Conservation (phyloP, 2,113 vertebrate genomes). For the Plectropomus leopardus region DNA sequence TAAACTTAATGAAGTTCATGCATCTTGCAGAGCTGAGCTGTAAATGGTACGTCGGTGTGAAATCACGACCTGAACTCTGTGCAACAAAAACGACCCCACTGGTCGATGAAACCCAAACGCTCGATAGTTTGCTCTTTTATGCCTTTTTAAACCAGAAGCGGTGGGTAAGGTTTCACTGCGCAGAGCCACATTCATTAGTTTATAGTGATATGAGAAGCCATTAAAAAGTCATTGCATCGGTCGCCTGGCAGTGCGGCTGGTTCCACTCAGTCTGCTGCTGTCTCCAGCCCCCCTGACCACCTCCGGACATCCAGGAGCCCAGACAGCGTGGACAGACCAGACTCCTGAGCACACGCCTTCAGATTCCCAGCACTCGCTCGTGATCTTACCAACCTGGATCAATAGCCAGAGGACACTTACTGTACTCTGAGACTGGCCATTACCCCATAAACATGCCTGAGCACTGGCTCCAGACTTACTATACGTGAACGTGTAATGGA, state of each 20-base stretch:
- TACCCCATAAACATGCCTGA: slow-evolving; percentile 70
- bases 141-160: slow-evolving; percentile 51
- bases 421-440: slow-evolving; percentile 69
- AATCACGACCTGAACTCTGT: slow-evolving; percentile 32
- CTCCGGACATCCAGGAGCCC: slow-evolving; percentile 78
- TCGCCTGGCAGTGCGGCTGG: slow-evolving; percentile 64
- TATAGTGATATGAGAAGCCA: slow-evolving; percentile 75
- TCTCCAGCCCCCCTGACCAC: slow-evolving; percentile 72
- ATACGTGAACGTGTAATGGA: slow-evolving; percentile 54
- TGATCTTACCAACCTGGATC: slow-evolving; percentile 75
- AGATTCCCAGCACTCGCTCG: slow-evolving; percentile 77
- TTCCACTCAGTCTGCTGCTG: slow-evolving; percentile 84
- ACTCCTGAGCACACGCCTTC: slow-evolving; percentile 63
- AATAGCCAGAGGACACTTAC: slow-evolving; percentile 76
- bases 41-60: slow-evolving; percentile 19
- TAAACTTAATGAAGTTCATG: slow-evolving; percentile 47
- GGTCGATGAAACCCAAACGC: slow-evolving; percentile 41
- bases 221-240: slow-evolving; percentile 77
- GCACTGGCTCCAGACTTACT: slow-evolving; percentile 68
- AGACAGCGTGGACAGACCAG: slow-evolving; percentile 63
- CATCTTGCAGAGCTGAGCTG: slow-evolving; percentile 26
- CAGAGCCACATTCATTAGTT: slow-evolving; percentile 72
- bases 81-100: slow-evolving; percentile 16
- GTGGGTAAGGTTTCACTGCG: slow-evolving; percentile 62
- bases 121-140: slow-evolving; percentile 49